Evolutionary conservation across 2,797 vertebrate genomes (phyloP).

Genomic region (Sylvia borin): DNA sequence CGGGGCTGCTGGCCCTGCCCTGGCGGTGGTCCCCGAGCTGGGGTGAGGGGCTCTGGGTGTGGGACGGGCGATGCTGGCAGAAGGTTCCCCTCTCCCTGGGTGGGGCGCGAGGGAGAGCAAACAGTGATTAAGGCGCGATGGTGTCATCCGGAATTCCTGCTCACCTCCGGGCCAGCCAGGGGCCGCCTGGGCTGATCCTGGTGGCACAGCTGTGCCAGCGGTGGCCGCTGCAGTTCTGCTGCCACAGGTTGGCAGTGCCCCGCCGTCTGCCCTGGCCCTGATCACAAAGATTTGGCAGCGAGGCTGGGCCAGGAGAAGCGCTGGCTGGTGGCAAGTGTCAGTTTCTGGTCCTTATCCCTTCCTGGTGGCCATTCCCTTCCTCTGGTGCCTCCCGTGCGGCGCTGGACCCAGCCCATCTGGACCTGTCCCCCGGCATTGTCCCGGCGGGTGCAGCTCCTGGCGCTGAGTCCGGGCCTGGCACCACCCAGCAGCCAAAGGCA

Average conservation of each 20-base stretch:
- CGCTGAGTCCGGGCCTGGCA: not conserved
- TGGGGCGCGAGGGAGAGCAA: not conserved
- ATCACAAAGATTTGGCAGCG: fast-evolving
- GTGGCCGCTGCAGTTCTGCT: fast-evolving
- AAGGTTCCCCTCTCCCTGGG: not conserved
- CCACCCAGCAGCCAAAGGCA: not conserved
- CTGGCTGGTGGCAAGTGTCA: not conserved
- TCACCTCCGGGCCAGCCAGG: not conserved
- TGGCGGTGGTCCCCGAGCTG: fast-evolving
- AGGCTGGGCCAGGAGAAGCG: not conserved
- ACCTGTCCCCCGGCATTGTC: not conserved
- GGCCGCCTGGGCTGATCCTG: not conserved
- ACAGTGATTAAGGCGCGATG: not conserved
- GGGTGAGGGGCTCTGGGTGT: not conserved
- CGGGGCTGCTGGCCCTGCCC: not conserved
- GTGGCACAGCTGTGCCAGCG: fast-evolving
- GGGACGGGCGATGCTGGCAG: not conserved
- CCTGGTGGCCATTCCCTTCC: not conserved
- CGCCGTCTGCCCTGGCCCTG: fast-evolving
- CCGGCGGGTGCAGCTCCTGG: fast-evolving
- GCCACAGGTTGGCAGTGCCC: not conserved
- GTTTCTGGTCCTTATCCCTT: not conserved
- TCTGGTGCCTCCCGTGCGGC: fast-evolving
- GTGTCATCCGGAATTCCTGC: constrained; percentile 45
- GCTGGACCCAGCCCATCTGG: not conserved